Percentiles rank a stretch among this genome's conserved stretches.
Conservation (phyloP, 1,140 invertebrate species). For the Trichogramma pretiosum region DNA sequence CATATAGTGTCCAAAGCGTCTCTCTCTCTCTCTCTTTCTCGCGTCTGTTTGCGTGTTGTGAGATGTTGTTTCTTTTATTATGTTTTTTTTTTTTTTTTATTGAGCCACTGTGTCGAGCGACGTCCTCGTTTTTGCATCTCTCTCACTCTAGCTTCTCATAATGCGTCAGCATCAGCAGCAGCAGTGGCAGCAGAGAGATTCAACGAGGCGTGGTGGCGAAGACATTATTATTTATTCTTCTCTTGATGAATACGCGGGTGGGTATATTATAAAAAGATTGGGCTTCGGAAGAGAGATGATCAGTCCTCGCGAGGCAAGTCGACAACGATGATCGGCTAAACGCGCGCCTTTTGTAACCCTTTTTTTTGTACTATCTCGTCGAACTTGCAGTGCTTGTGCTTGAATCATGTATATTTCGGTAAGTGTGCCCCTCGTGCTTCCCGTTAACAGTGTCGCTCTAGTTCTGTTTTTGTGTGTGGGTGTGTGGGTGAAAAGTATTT, state of each 20-base stretch:
- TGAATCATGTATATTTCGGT: slow-evolving; percentile 8
- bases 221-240: background rate
- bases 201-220: slow-evolving; percentile 11
- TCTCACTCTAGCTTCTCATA: slow-evolving; percentile 2
- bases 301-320: slow-evolving; percentile 2
- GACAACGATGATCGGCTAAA: slow-evolving; percentile 7
- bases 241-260: slow-evolving; percentile 1
- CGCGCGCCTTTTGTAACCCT: no score
- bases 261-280: slow-evolving; percentile 18
- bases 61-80: no score
- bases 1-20: no score
- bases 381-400: background rate
- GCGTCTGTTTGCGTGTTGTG: no score
- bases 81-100: no score
- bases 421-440: no score
- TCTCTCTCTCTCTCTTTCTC: background rate
- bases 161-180: slow-evolving; percentile 8
- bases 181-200: no score
- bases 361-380: no score
- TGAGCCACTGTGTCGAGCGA: no score
- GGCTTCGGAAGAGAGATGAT: background rate
- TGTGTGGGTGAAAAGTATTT: no score
- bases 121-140: background rate
- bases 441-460: no score
- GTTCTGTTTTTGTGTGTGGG: no score